Percentiles rank a stretch among this genome's conserved stretches.
phyloP scores from a whole-genome alignment of 2,113 vertebrate species.

The Tenrec ecaudatus region DNA sequence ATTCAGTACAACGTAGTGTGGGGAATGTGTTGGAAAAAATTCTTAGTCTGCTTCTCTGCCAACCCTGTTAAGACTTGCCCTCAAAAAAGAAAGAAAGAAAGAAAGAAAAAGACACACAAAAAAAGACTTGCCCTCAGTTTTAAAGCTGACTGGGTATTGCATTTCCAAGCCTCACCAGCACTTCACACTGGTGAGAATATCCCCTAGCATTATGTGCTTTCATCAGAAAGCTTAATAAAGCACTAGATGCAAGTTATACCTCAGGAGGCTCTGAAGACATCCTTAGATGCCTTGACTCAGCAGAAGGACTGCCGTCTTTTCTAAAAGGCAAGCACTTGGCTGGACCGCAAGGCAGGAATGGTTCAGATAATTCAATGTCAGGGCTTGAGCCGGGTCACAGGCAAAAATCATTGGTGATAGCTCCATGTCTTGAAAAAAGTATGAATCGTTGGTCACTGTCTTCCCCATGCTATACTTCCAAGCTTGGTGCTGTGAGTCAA shows the following conservation, averaged over 20 bases:
- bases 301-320: conserved; percentile 56
- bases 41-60: background rate
- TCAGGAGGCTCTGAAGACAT: background rate
- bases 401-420: conserved; percentile 14
- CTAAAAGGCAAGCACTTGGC: conserved; percentile 38
- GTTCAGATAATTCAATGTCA: conserved; percentile 57
- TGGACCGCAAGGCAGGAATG: background rate
- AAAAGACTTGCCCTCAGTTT: background rate
- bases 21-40: background rate
- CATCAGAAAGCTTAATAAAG: conserved; percentile 45
- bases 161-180: background rate
- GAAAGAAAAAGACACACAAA: no score
- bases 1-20: background rate
- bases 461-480: background rate
- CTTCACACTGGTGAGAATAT: background rate
- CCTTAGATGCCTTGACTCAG: conserved; percentile 40
- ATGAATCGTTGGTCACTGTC: background rate
- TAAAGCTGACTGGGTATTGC: background rate
- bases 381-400: background rate
- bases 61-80: no score
- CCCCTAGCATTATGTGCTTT: conserved; percentile 12
- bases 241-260: background rate
- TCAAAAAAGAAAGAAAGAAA: no score
- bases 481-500: conserved; percentile 38
- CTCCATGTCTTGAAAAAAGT: conserved; percentile 22